phyloP scores from a whole-genome alignment of 2,113 vertebrate genomes.

The Murina feae region DNA sequence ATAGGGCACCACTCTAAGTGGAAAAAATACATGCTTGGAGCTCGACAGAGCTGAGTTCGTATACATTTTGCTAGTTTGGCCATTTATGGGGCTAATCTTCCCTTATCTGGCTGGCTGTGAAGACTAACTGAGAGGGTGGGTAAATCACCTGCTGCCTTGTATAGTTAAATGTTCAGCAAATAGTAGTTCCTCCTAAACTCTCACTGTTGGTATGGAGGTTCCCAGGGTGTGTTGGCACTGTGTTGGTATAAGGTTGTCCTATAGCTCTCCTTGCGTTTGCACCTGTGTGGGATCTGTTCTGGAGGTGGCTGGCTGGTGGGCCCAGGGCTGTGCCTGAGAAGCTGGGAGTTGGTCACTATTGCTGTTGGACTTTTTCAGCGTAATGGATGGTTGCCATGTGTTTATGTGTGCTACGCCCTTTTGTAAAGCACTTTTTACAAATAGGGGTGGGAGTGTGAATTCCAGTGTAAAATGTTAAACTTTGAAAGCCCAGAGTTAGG shows the following conservation, averaged over 20 bases:
- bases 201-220: not conserved
- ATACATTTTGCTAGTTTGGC: not conserved
- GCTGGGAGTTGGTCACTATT: not conserved
- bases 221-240: not conserved
- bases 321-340: not conserved
- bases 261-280: not conserved
- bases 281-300: not conserved
- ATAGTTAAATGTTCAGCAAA: not conserved
- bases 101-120: not conserved
- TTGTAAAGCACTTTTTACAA: not conserved
- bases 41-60: not conserved
- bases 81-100: not conserved
- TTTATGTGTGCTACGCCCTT: not conserved
- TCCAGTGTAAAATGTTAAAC: constrained; percentile 32
- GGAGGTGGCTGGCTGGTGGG: not conserved
- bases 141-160: not conserved
- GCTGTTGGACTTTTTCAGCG: not conserved
- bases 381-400: not conserved
- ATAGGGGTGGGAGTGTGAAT: not conserved
- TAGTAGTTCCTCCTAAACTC: not conserved
- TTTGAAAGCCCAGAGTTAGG: not conserved
- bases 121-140: not conserved
- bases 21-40: not conserved
- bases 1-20: not conserved
- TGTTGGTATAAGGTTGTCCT: not conserved